Evolutionary conservation across 2,888 invertebrate genomes (phyloP).

Genomic region (Helobdella robusta): DNA sequence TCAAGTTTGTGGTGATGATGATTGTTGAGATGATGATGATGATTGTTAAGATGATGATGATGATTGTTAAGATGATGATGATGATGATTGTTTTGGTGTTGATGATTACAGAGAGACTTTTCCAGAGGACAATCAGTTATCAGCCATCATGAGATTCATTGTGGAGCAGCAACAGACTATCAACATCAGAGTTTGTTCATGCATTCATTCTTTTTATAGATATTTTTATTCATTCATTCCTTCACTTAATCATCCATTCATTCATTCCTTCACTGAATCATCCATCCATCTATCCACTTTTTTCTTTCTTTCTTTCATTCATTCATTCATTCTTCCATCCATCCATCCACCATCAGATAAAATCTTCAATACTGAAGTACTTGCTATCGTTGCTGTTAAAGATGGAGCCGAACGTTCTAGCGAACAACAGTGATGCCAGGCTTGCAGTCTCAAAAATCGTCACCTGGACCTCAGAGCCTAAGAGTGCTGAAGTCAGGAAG

Average conservation of each 20-base stretch:
- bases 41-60: background rate
- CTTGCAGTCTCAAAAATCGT: conserved; percentile 64
- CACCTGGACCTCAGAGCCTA: conserved; percentile 63
- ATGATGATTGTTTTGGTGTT: background rate
- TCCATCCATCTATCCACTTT: background rate
- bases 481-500: conserved; percentile 59
- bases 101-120: conserved; percentile 48
- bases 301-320: background rate
- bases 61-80: background rate
- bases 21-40: background rate
- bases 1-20: conserved; percentile 38
- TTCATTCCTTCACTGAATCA: background rate
- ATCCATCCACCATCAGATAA: conserved; percentile 51
- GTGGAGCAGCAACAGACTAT: conserved; percentile 87
- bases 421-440: conserved; percentile 56
- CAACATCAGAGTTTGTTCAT: conserved; percentile 54
- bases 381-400: conserved; percentile 47
- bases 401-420: conserved; percentile 51
- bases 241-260: background rate
- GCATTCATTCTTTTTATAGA: background rate
- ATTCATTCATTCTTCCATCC: background rate
- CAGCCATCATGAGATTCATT: conserved; percentile 62
- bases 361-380: conserved; percentile 53
- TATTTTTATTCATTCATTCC: background rate
- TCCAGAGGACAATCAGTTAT: conserved; percentile 56